Evolutionary conservation across 2,888 invertebrate species (phyloP).

Genomic region (Nymphalis polychloros): DNA sequence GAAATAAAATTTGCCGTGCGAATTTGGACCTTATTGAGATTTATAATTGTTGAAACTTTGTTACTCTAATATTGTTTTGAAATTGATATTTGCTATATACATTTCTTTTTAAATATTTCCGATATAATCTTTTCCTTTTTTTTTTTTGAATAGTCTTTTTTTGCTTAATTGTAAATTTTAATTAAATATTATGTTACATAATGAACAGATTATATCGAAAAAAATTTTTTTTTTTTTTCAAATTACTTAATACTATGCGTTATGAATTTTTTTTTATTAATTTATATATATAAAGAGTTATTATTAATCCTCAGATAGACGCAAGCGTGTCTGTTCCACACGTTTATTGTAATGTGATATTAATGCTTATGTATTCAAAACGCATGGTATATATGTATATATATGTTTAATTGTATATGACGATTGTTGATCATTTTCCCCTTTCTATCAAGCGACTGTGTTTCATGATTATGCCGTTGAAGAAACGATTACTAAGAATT

Average conservation of each 20-base stretch:
- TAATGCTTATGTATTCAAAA: not conserved
- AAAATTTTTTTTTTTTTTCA: not conserved
- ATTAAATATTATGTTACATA: not conserved
- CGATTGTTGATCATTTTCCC: conserved; percentile 21
- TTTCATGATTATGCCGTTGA: conserved; percentile 37
- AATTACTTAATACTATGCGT: conserved; percentile 16
- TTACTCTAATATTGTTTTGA: not conserved
- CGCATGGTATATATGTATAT: conserved; percentile 6
- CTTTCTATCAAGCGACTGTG: conserved; percentile 47
- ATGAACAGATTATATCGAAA: conserved; percentile 12
- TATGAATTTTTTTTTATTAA: conserved; percentile 1
- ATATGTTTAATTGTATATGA: conserved; percentile 3
- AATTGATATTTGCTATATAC: not conserved
- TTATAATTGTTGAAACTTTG: not conserved
- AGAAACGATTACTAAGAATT: not conserved
- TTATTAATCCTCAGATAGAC: no score
- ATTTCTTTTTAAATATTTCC: not conserved
- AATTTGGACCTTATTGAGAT: not conserved
- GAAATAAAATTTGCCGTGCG: not conserved
- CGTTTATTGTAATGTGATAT: no score
- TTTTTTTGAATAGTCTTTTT: not conserved
- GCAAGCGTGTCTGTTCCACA: no score
- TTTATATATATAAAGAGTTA: no score
- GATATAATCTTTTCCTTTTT: not conserved
- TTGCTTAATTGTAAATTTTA: not conserved